Base-by-base conservation (phyloP, 2,888 invertebrate species). In the Mythimna impura region DNA sequence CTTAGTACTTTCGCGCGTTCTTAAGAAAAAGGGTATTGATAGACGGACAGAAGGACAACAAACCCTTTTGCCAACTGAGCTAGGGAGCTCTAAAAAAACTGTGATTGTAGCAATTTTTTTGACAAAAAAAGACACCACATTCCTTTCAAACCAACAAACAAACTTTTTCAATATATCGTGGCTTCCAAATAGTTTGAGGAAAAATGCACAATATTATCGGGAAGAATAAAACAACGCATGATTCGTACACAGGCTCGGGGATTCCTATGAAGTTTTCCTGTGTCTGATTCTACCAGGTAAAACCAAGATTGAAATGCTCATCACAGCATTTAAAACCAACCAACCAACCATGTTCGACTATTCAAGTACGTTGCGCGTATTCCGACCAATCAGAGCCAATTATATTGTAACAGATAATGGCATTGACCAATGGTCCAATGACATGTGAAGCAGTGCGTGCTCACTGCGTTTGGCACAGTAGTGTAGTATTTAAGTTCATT, bases 231-330 rank as follows among this genome's bases (percentile, higher is more conserved):
- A 22, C 3, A 5, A 9, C 17, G 22, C 8, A 10, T 4, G 6
- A 30, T 40, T 58, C 25, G 17, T 9, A n/a, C 2, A 50, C n/a
- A 40, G 12, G 2, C 61, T 47, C 34, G 81, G 76, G 71, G 66
- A 66, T 76, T 78, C 65, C 62, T 71, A 1, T 12, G 3, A 17
- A 50, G 12, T 66, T 76, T 79, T 71, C 81, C 71, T 76, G 40
- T 75, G 10, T 22, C 22, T 61, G 14, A 14, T 40, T 40, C 5
- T 12, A 17, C 8, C 10, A 54, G 66, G 71, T 79, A 63, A 78
- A 78, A 66, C 76, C 66, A 7, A 36, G 9, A 54, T 4, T 6
- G 47, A 14, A n/a, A 20, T 43, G 25, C 17, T 25, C 14, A n/a
- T n/a, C 20, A 50, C 8, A 6, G 12, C n/a, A 12, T 66, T 12